Evolutionary conservation across 2,797 vertebrate species (phyloP), one percentile per base, ranked within the genome.

Genomic region (Semotilus atromaculatus): DNA sequence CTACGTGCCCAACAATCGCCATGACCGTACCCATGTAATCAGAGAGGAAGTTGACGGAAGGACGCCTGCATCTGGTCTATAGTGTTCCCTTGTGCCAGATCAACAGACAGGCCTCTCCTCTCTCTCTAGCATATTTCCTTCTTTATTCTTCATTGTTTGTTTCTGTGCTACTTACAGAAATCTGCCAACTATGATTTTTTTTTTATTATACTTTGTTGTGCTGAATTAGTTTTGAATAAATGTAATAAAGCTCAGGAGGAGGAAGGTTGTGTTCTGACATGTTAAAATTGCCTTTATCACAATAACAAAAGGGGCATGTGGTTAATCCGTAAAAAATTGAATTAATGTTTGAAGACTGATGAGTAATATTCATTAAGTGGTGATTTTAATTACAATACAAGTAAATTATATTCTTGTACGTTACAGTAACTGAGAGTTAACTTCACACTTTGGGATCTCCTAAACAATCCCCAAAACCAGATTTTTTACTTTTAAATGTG

Each of bases 61-160:
- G 48, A 53, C 7, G 43, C 43, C 60, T 70, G 76, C 78, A 85
- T 92, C 90, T 85, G 92, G 90, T 92, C 92, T 43, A 88, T 90
- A 88, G 70, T 75, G 89, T 88, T 89, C 82, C 88, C 60, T 79
- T 85, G 87, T 90, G 73, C 91, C 92, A 90, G 90, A 82, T 72
- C 19, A 90, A 79, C 90, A 89, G 90, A 90, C 18, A 86, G 86
- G 91, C 88, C 13, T 78, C 80, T 55, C 55, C 53, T 48, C 70
- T 71, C 45, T 48, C 45, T 48, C 45, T 31, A 31, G 14, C 45
- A 18, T 53, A 81, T 31, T 21, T 51, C 29, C 70, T 58, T 86
- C 87, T 53, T 91, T 86, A 76, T 88, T 91, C 93, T 94, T 90
- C 91, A 88, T 91, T 89, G 87, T 88, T 90, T 86, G 88, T 92